Evolutionary conservation across 1,140 invertebrate species (phyloP).

Genomic region (Leptoteleia sp.): DNA sequence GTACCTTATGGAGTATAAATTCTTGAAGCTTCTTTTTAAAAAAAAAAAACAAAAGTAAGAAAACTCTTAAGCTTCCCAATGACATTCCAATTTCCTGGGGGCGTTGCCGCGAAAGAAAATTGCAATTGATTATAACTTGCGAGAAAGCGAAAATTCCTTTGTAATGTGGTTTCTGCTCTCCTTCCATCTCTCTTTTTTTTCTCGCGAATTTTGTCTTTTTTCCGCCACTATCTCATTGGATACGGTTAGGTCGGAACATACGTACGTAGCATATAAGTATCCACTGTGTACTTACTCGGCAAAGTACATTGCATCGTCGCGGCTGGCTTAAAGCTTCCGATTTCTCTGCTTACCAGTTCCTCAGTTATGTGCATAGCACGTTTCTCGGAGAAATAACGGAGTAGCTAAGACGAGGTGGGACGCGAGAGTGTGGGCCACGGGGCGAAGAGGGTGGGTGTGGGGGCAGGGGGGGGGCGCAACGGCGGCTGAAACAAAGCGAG

Average conservation of each 20-base stretch:
- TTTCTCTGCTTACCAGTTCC: slow-evolving; percentile 60
- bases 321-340: slow-evolving; percentile 74
- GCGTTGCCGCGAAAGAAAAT: slow-evolving; percentile 9
- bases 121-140: slow-evolving; percentile 14
- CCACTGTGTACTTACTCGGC: slow-evolving; percentile 63
- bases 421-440: slow-evolving; percentile 5
- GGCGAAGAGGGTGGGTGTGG: too few species aligned
- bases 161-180: not conserved
- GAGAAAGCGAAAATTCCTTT: slow-evolving; percentile 12
- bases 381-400: slow-evolving; percentile 43
- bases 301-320: slow-evolving; percentile 72
- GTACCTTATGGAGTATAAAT: too few species aligned
- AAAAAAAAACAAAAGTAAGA: not conserved
- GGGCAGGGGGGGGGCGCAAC: not conserved
- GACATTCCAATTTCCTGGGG: slow-evolving; percentile 23
- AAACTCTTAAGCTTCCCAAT: slow-evolving; percentile 9
- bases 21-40: too few species aligned
- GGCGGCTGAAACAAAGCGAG: slow-evolving; percentile 36
- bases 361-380: slow-evolving; percentile 67
- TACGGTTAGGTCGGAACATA: slow-evolving; percentile 43
- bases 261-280: slow-evolving; percentile 54
- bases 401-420: slow-evolving; percentile 27
- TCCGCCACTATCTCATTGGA: slow-evolving; percentile 35
- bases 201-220: slow-evolving; percentile 15
- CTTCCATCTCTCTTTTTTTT: slow-evolving; percentile 2